Evolutionary conservation across 2,888 invertebrate species (phyloP).

Genomic region (Dasypogon diadema): DNA sequence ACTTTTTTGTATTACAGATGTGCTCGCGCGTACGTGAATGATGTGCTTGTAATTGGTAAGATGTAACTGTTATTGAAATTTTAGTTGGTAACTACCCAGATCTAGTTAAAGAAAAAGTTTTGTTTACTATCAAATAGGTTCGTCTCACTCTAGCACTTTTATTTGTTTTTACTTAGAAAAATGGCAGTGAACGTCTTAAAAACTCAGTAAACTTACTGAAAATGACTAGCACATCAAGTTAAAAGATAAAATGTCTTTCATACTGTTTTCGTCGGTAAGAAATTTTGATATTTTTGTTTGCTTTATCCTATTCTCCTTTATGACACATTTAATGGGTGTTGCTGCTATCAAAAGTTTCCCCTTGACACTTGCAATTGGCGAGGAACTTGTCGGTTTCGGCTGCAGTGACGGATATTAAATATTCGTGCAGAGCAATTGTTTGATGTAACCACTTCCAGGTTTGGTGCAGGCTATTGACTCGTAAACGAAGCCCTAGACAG

Average conservation of each 20-base stretch:
- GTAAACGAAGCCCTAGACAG: constrained; percentile 86
- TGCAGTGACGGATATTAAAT: constrained; percentile 83
- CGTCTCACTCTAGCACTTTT: constrained; percentile 40
- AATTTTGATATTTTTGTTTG: constrained; percentile 40
- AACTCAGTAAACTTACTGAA: background rate
- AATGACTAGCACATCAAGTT: constrained; percentile 26
- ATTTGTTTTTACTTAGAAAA: constrained; percentile 24
- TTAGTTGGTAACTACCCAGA: too few species aligned
- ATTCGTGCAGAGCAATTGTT: constrained; percentile 88
- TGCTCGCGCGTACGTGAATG: background rate
- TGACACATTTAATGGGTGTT: constrained; percentile 13
- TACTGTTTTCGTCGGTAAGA: background rate
- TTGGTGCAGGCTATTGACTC: constrained; percentile 89
- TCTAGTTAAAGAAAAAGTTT: too few species aligned
- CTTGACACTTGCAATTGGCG: background rate
- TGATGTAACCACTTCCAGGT: constrained; percentile 97
- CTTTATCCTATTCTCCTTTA: constrained; percentile 48
- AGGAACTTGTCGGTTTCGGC: constrained; percentile 74
- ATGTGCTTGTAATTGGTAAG: background rate
- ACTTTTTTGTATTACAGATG: too few species aligned
- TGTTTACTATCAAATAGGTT: constrained; percentile 21
- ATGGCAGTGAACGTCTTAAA: constrained; percentile 35
- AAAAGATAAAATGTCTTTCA: background rate
- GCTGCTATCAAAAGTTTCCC: constrained; percentile 19
- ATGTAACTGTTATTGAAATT: too few species aligned